Base-by-base conservation (phyloP, 1,140 invertebrate species). In the Bactericera cockerelli region DNA sequence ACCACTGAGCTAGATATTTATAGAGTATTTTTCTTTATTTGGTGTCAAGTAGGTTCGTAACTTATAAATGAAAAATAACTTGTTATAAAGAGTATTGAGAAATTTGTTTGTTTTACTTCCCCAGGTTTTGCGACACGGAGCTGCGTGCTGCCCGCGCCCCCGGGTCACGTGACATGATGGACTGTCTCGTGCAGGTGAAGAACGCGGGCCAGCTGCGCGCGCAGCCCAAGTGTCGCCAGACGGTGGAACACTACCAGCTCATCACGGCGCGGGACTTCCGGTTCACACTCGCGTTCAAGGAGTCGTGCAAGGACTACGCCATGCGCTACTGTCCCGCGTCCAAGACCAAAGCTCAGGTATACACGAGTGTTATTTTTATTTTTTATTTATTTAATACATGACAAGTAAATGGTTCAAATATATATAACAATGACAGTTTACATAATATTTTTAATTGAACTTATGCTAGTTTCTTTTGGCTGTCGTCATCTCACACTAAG, bases 221-320 rank as follows among this genome's bases (percentile, higher is more conserved):
- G 22, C 82, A 87, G 69, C 75, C 79, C 2, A 93, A 95, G 71
- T 99, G 96, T 73, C 78, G 84, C 63, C 87, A 87, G 24, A 91
- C 91, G 59, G 86, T 99, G 25, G 93, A 98, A 72, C 94, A 98
- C 76, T 86, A 89, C 68, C 88, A 93, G 73, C 74, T 95, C 42
- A 87, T 96, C 55, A 87, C 89, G 6, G 71, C 98, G 60, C 93
- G 96, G 71, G 90, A 94, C 74, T 96, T 93, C 70, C 84, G 83
- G 67, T 98, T 98, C 70, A 93, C 86, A 21, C 88, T 86, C 65
- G 93, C 93, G 70, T 98, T 99, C 70, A 96, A 96, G 73, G 82
- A 93, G 68, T 87, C 91, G 0, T 99, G 95, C 67, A 84, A 86
- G 65, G 77, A 78, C 10, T 82, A 89, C 72, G 93, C 95, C 1